Conservation (phyloP, 2,797 vertebrate species). For the Pipistrellus kuhlii region DNA sequence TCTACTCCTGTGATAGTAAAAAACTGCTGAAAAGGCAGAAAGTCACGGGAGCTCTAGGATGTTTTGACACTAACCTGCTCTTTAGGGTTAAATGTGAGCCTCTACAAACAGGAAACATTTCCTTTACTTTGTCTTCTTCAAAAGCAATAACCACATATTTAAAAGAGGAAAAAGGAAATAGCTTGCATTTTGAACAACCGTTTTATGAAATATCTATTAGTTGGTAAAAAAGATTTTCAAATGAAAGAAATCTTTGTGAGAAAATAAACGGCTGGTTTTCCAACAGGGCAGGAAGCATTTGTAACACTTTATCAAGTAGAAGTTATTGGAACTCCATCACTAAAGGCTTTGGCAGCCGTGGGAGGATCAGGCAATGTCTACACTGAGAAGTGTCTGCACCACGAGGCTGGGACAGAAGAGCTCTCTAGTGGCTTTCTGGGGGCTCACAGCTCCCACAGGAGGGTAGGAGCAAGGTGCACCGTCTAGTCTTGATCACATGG, state of each 20-base stretch:
- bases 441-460: not conserved
- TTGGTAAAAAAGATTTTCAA: slow-evolving; percentile 52
- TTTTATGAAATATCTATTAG: slow-evolving; percentile 65
- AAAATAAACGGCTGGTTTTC: slow-evolving; percentile 31
- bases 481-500: not conserved
- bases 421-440: not conserved
- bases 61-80: slow-evolving; percentile 79
- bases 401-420: not conserved
- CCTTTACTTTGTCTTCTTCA: slow-evolving; percentile 84
- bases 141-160: slow-evolving; percentile 83
- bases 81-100: slow-evolving; percentile 74
- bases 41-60: slow-evolving; percentile 71
- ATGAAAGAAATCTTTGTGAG: slow-evolving; percentile 41
- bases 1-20: not conserved
- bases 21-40: slow-evolving; percentile 58
- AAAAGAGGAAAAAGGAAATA: slow-evolving; percentile 83
- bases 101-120: slow-evolving; percentile 88
- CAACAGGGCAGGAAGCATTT: not conserved
- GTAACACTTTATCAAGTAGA: not conserved
- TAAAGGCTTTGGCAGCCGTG: not conserved
- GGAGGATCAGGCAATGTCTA: not conserved
- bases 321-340: not conserved
- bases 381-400: not conserved
- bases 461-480: fast-evolving
- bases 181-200: slow-evolving; percentile 76